Conservation (phyloP, 2,113 vertebrate species). For the Axis porcinus region DNA sequence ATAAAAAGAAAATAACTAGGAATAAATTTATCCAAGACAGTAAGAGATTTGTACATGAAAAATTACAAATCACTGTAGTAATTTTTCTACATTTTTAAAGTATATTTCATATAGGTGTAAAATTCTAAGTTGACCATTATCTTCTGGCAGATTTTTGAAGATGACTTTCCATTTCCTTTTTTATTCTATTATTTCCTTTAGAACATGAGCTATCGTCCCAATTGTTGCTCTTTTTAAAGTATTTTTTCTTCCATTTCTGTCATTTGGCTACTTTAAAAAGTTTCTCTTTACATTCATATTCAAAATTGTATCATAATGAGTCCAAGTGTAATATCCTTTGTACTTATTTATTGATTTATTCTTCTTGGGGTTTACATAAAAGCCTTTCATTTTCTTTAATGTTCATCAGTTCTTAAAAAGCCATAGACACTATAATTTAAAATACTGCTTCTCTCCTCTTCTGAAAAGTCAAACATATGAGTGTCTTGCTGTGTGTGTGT, state of each 20-base stretch:
- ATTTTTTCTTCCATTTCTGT: background rate
- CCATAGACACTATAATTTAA: background rate
- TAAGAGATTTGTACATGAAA: background rate
- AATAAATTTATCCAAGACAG: background rate
- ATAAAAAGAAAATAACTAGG: background rate
- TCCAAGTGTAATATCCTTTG: background rate
- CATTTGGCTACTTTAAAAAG: background rate
- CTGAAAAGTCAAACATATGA: background rate
- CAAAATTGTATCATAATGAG: background rate
- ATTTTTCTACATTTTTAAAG: background rate
- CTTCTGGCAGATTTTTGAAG: background rate
- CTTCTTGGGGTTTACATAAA: background rate
- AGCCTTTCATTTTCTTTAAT: background rate
- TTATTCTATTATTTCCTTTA: background rate
- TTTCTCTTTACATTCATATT: background rate
- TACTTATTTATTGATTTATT: background rate
- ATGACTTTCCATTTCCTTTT: background rate
- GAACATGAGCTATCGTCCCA: background rate
- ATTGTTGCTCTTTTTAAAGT: background rate
- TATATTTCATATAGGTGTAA: background rate
- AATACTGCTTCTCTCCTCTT: background rate
- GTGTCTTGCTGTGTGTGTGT: background rate
- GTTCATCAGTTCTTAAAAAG: background rate
- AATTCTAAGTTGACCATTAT: background rate
- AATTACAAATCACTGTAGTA: background rate